Evolutionary conservation across 2,797 vertebrate species (phyloP), one percentile per base, ranked within the genome.

Genomic region (Gallirallus australis): DNA sequence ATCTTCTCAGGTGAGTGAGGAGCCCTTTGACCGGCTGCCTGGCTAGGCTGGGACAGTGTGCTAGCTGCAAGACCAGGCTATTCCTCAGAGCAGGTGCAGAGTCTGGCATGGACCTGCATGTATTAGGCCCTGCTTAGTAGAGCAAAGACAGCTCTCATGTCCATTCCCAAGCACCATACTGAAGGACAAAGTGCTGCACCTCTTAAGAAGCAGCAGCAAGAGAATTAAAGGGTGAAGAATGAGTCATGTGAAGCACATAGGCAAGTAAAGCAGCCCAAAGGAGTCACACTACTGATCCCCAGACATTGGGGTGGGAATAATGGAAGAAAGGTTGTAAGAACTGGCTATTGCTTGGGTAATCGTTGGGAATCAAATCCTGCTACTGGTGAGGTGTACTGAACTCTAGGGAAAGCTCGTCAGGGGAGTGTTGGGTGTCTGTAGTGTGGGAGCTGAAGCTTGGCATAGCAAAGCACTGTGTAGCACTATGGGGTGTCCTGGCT

Each of bases 1-100:
- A 99, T 99, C 96, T 99, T 99, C 98, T 99, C 99, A 98, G 99
- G 99, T 99, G 95, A 96, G 93, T 92, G 48, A 52, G 85, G 40
- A 85, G 42, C 64, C 3, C 0, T 25, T 35, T 33, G 25, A 5
- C 31, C 11, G 5, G 37, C 69, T 83, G 35, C 56, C 18, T 89
- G 75, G 23, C 50, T 4, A 45, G 40, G 63, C 42, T 83, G 71
- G 77, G 30, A 57, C 53, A 57, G 52, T 47, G 40, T 72, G 28
- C 12, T 72, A 12, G 15, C 14, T 12, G 3, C 0, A 1, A 81
- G 54, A 28, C 21, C 50, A 40, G 12, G 16, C 52, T 64, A 28
- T 70, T 71, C 35, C 52, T 60, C 35, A 57, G 47, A 30, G 27
- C 25, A 2, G 2, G 10, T 25, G 13, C 30, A 31, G 75, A 35